Percentiles rank a stretch among this genome's conserved stretches.
Evolutionary conservation across 1,140 invertebrate genomes (phyloP).

Genomic region (Danaus melanippus): DNA sequence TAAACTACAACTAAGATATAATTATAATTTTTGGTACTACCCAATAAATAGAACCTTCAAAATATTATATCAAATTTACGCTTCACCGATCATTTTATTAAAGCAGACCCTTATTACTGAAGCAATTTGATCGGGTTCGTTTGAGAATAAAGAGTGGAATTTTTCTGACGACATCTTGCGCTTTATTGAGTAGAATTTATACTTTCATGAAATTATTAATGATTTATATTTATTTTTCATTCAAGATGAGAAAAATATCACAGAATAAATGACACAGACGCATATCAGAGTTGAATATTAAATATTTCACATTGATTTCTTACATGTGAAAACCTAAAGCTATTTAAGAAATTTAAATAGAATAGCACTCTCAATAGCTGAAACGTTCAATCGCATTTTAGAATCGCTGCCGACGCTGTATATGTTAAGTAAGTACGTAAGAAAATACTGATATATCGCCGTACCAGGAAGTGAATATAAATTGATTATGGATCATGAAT

Average conservation of each 20-base stretch:
- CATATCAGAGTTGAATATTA: too few relatives aligned
- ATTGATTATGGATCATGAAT: slow-evolving; percentile 51
- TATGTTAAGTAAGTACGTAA: slow-evolving; percentile 42
- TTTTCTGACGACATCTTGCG: slow-evolving; percentile 52
- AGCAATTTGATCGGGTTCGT: slow-evolving; percentile 56
- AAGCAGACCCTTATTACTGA: slow-evolving; percentile 53
- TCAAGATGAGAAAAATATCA: too few relatives aligned
- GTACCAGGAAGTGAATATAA: slow-evolving; percentile 54
- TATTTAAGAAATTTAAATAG: too few relatives aligned
- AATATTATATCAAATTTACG: slow-evolving; percentile 30
- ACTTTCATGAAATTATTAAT: slow-evolving; percentile 35
- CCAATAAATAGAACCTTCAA: slow-evolving; percentile 19
- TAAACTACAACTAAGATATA: slow-evolving; percentile 1
- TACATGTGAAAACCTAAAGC: neutral
- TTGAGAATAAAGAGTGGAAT: slow-evolving; percentile 57
- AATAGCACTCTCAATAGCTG: too few relatives aligned
- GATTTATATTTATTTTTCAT: slow-evolving; percentile 28
- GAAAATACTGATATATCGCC: slow-evolving; percentile 36
- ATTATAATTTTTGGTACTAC: slow-evolving; percentile 6
- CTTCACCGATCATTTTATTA: slow-evolving; percentile 53
- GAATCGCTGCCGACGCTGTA: slow-evolving; percentile 22
- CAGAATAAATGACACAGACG: too few relatives aligned
- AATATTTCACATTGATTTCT: slow-evolving; percentile 1
- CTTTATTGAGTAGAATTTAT: slow-evolving; percentile 50
- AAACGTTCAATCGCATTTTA: slow-evolving; percentile 7